phyloP scores from a whole-genome alignment of 2,797 vertebrate species.

The Megaceryle alcyon region DNA sequence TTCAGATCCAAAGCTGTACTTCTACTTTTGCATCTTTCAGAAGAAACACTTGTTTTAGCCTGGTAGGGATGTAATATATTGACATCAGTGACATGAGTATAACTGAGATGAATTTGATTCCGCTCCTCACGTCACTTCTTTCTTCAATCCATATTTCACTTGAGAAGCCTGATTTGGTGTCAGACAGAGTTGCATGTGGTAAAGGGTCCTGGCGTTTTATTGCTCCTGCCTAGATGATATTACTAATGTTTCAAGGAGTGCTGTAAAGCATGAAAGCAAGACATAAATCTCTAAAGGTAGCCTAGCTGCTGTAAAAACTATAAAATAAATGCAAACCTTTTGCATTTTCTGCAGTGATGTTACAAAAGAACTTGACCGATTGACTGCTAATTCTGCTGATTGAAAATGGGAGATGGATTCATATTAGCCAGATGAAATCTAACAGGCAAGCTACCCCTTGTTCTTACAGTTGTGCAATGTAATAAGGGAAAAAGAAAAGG shows the following conservation, averaged over 20 bases:
- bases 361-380: conserved; percentile 39
- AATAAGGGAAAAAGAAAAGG: neutral
- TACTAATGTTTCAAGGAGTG: conserved; percentile 55
- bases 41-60: neutral
- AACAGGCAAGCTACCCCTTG: neutral
- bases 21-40: neutral
- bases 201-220: conserved; percentile 41
- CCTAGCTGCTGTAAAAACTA: conserved; percentile 12
- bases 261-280: conserved; percentile 55
- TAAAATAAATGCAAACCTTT: conserved; percentile 3
- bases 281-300: conserved; percentile 47
- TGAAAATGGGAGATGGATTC: neutral
- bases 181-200: conserved; percentile 16
- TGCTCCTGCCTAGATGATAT: conserved; percentile 50
- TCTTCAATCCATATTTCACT: conserved; percentile 42
- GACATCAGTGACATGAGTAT: neutral
- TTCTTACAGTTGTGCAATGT: neutral
- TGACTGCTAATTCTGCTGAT: conserved; percentile 41
- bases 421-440: neutral
- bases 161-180: conserved; percentile 61
- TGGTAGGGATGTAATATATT: conserved; percentile 29
- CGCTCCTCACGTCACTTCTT: neutral
- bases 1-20: neutral
- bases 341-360: conserved; percentile 40
- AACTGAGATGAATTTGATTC: conserved; percentile 50